Base-by-base conservation (phyloP, 2,888 invertebrate genomes). In the Aromia moschata region DNA sequence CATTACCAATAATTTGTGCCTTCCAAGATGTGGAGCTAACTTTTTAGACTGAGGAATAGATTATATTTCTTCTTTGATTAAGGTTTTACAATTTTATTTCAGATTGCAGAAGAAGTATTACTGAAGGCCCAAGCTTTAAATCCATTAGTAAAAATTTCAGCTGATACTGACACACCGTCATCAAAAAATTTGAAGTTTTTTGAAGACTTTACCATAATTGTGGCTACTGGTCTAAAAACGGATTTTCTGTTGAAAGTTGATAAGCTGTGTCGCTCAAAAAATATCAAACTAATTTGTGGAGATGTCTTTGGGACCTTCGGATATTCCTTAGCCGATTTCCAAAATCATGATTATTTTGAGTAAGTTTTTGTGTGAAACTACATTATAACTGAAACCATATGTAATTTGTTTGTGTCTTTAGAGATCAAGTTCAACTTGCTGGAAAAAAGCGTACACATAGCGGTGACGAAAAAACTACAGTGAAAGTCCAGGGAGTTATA, bases 251-350 rank as follows among this genome's bases (percentile, higher is more conserved):
- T 90, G 51, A 87, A 89, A 62, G 86, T 97, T 30, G 91, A 95
- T 79, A 84, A 86, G 20, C 85, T 88, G 38, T 94, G 94, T 73
- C 86, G 91, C 9, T 85, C 89, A 52, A 84, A 86, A 49, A 87
- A 87, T 40, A 86, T 93, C 15, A 92, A 94, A 75, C 94, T 98
- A 75, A 91, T 95, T 70, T 90, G 91, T 68, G 94, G 94, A 0
- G 94, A 96, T 80, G 93, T 96, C 9, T 95, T 92, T 89, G 98
- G 98, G 38, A 91, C 90, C 83, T 92, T 92, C 81, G 98, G 97
- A 0, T 98, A 89, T 79, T 89, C 91, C 77, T 94, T 97, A 78
- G 87, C 92, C 10, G 97, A 98, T 82, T 86, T 98, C 43, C 89
- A 91, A 43, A 87, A 89, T 52, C 95, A 96, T 75, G 87, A 90